Evolutionary conservation across 2,113 vertebrate species (phyloP).

Genomic region (Limanda limanda): DNA sequence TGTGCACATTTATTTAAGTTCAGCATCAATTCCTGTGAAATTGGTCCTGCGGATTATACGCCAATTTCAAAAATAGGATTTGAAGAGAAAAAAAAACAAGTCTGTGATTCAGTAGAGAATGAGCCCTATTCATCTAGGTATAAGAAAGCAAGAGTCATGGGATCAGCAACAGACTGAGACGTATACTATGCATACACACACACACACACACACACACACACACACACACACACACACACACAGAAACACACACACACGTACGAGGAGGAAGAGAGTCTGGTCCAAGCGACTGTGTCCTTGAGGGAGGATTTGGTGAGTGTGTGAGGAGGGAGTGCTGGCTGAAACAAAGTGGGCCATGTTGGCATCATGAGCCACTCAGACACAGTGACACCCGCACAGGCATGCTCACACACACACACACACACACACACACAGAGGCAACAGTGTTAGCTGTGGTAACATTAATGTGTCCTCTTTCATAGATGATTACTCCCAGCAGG

Average conservation of each 20-base stretch:
- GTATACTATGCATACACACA: conserved; percentile 32
- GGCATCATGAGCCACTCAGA: conserved; percentile 58
- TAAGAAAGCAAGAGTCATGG: conserved; percentile 45
- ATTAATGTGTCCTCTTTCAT: conserved; percentile 80
- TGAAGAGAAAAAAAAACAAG: conserved; percentile 39
- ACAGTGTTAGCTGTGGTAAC: conserved; percentile 64
- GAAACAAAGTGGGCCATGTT: conserved; percentile 70
- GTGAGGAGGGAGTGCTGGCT: conserved; percentile 42
- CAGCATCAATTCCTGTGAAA: conserved; percentile 43
- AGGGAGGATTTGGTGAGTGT: conserved; percentile 67
- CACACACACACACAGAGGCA: conserved; percentile 45
- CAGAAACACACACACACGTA: conserved; percentile 39
- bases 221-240: conserved; percentile 42
- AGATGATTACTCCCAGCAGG: conserved; percentile 84
- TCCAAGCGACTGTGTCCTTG: conserved; percentile 69
- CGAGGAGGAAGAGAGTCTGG: conserved; percentile 28
- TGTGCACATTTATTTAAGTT: conserved; percentile 41
- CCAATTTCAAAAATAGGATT: conserved; percentile 61
- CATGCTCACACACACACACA: conserved; percentile 2
- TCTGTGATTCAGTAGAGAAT: conserved; percentile 53
- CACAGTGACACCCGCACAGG: conserved; percentile 1
- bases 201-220: conserved; percentile 31
- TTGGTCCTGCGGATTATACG: conserved; percentile 41
- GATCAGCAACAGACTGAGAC: conserved; percentile 37
- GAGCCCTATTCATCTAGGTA: conserved; percentile 65